phyloP scores from a whole-genome alignment of 2,113 vertebrate genomes.

The Cyanoramphus novaezelandiae region DNA sequence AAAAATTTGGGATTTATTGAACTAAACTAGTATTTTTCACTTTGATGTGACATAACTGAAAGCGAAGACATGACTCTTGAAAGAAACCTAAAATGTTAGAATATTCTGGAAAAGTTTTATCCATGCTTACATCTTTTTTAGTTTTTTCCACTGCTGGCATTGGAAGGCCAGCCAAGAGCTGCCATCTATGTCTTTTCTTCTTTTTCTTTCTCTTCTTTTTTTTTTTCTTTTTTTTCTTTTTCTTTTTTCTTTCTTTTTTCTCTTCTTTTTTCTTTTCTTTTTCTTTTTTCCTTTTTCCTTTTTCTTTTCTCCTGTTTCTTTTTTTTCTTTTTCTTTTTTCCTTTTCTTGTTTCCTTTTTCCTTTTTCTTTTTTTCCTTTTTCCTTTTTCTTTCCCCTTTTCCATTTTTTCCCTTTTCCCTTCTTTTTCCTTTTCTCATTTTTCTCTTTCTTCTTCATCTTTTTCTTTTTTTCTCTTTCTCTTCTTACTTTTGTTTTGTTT shows the following conservation, averaged over 20 bases:
- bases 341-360: rapidly evolving
- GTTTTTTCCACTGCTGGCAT: not conserved
- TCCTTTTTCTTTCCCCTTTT: not conserved
- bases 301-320: no score
- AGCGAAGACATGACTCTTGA: not conserved
- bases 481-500: not conserved
- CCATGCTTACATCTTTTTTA: not conserved
- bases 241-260: rapidly evolving
- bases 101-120: not conserved
- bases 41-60: not conserved
- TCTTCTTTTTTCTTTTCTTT: rapidly evolving
- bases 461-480: no score
- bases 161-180: not conserved
- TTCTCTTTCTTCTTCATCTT: no score
- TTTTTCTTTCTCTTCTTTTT: no score
- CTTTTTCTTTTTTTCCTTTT: not conserved
- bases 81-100: not conserved
- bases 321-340: no score
- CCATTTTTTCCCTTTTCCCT: not conserved
- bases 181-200: not conserved
- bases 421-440: not conserved
- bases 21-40: not conserved
- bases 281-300: rapidly evolving
- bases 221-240: rapidly evolving
- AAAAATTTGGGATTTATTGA: not conserved